A percentile compares a stretch with the other conserved stretches of the same genome.
Conservation (phyloP, 2,888 invertebrate species). For the Leptothorax acervorum region DNA sequence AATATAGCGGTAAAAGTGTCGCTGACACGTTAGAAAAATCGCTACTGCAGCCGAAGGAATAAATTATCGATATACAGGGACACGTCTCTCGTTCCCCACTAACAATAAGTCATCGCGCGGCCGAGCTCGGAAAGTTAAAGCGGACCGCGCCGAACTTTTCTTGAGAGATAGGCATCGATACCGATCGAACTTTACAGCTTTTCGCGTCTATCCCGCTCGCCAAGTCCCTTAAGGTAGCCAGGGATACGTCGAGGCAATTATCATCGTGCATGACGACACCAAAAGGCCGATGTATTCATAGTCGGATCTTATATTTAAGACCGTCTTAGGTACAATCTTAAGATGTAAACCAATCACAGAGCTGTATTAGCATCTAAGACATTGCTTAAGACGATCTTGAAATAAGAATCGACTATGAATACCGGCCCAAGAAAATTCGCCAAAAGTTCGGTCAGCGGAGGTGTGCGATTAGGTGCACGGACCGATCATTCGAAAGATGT, state of each 20-base stretch:
- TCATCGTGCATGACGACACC: background rate
- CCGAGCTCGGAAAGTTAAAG: conserved; percentile 65
- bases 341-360: no score
- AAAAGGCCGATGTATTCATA: background rate
- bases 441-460: background rate
- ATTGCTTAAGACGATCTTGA: no score
- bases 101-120: conserved; percentile 11
- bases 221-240: background rate
- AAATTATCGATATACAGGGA: conserved; percentile 66
- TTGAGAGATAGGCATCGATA: background rate
- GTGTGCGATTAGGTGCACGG: background rate
- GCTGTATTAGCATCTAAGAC: no score
- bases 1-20: conserved; percentile 60
- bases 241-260: conserved; percentile 5
- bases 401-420: no score
- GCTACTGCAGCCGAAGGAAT: conserved; percentile 64
- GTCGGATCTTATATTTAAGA: no score
- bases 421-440: background rate
- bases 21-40: conserved; percentile 70
- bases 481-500: background rate
- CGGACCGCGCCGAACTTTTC: conserved; percentile 31
- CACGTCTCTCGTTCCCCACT: conserved; percentile 9
- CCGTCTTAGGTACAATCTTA: no score
- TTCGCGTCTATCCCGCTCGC: background rate
- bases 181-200: background rate